Evolutionary conservation across 2,113 vertebrate genomes (phyloP), one percentile per base, ranked within the genome.

Genomic region (Brachypodius melanocephalos): DNA sequence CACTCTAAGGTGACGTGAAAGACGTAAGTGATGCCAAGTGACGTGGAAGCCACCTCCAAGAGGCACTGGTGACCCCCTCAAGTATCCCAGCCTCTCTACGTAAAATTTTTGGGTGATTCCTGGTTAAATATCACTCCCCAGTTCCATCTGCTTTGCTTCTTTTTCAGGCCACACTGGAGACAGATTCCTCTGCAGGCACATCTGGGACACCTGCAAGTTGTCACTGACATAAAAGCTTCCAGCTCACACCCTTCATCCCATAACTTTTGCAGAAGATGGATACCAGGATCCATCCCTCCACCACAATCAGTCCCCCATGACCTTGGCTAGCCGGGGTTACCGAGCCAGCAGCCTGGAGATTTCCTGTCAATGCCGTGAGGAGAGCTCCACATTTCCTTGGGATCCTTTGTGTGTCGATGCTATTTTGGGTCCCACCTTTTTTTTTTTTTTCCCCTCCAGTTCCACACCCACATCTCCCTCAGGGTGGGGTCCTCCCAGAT

Each of bases 351-450:
- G 78, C 85, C 85, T 0, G 0, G 82, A 90, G 66, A 43, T 86
- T 95, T 97, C 93, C 95, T 94, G 88, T 79, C 17, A 57, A 34
- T 2, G 17, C 62, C 2, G 5, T 5, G 12, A 90, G 73, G 80
- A 96, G 90, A 54, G 29, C 76, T 95, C 54, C 49, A 36, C 38
- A 9, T 92, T 97, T 96, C 96, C 95, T 93, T 80, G 93, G 52
- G 32, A 80, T 94, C 85, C 85, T 96, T 97, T 96, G 93, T 97
- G 62, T 80, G 46, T 49, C 1, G 0, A 16, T 45, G 85, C 93
- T 96, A 96, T 97, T 96, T 95, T 5, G 8, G 63, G 72, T 84
- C 75, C 71, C 52, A 58, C n/a, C 13, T 83, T 59, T 72, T 51
- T 63, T 29, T n/a, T 17, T 21, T 8, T 10, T 9, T 4, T 1